A percentile compares a stretch with the other conserved stretches of the same genome.
Conservation (phyloP, 2,797 vertebrate genomes). For the Macrochelys suwanniensis region DNA sequence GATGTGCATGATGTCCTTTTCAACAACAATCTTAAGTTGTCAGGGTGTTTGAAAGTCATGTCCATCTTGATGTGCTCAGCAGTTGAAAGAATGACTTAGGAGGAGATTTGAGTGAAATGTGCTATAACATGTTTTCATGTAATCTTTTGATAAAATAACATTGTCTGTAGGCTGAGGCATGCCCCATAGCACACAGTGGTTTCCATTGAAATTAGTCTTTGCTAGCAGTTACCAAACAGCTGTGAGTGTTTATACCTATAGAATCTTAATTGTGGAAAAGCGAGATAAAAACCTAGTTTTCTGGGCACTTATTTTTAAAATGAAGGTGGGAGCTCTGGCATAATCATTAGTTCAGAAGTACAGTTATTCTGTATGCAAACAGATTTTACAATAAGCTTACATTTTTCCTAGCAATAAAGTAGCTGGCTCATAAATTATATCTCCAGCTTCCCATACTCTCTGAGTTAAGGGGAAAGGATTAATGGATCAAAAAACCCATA, state of each 20-base stretch:
- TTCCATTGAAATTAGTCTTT: neutral
- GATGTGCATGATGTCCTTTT: neutral
- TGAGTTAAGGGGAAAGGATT: neutral
- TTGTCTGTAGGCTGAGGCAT: neutral
- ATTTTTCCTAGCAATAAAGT: slow-evolving; percentile 24
- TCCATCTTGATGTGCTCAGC: neutral
- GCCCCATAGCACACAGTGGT: neutral
- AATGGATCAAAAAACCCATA: slow-evolving; percentile 21
- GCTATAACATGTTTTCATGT: neutral
- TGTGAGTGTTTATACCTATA: neutral
- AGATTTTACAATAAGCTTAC: slow-evolving; percentile 33
- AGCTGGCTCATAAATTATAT: slow-evolving; percentile 26
- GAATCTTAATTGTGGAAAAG: neutral
- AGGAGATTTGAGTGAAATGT: neutral
- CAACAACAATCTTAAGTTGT: neutral
- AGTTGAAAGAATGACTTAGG: neutral
- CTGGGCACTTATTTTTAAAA: slow-evolving; percentile 17
- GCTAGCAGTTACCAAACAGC: neutral
- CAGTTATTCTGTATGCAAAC: slow-evolving; percentile 8
- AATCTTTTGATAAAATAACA: neutral
- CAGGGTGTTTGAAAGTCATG: neutral
- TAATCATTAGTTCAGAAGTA: slow-evolving; percentile 14
- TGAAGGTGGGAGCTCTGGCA: neutral
- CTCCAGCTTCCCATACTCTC: slow-evolving; percentile 11
- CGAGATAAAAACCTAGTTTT: neutral